Evolutionary conservation across 2,113 vertebrate genomes (phyloP), one percentile per base, ranked within the genome.

Genomic region (Neoarius graeffei): DNA sequence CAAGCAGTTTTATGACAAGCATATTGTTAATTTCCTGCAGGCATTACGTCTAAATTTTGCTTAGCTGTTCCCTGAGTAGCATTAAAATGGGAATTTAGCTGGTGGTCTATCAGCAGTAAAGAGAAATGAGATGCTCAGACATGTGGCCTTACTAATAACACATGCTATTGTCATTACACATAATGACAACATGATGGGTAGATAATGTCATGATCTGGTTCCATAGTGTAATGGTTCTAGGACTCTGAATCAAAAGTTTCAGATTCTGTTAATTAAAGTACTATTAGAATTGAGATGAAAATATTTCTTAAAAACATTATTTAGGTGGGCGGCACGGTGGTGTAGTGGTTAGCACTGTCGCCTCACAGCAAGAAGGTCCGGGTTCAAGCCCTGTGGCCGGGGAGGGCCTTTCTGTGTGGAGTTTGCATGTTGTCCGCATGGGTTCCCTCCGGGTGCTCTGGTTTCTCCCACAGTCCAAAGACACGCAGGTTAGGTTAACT

Each of bases 101-200:
- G 25, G 71, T 25, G 60, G 60, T 76, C 50, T 62, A 80, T 86
- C 67, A 80, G 76, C n/a, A 80, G 60, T n/a, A 57, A 50, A 50
- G 83, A 57, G 77, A 27, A 54, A 59, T 20, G 25, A 20, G 85
- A 83, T 81, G n/a, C 17, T 67, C 10, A 17, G 56, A 60, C 76
- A 76, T 35, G n/a, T 66, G 5, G 4, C 4, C 30, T 64, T 8
- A 56, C 59, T 79, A 62, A 66, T 67, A 67, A 8, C 74, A 59
- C 19, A 74, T n/a, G 67, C 54, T 57, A 30, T n/a, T 13, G 56
- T 42, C 4, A 30, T 10, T 59, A 35, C 6, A 8, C 15, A 35
- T 35, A 81, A 81, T 59, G 79, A 10, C 27, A 59, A 17, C n/a
- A 19, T 27, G 14, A 80, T 9, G 15, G 57, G 79, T 60, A 42